Evolutionary conservation across 2,888 invertebrate species (phyloP), one percentile per base, ranked within the genome.

Genomic region (Hyposoter dolosus): DNA sequence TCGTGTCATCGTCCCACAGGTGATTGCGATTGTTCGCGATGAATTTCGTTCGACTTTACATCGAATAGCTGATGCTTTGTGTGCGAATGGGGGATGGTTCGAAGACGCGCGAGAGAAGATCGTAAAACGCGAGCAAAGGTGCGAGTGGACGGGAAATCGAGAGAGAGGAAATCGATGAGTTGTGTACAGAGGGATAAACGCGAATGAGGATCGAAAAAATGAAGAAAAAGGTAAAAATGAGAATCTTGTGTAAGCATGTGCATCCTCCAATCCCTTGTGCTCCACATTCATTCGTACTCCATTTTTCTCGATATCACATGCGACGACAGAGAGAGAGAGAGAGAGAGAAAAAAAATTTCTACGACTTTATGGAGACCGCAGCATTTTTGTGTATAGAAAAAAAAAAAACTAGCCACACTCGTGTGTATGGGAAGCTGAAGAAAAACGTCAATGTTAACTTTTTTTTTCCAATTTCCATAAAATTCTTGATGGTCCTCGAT

Each of bases 91-190:
- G 65, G 35, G 35, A 23, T 40, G 23, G 69, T 76, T 56, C 50
- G 76, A 76, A 56, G 63, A 72, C 17, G 47, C 28, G 47, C 3
- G 47, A 66, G 72, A 72, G 43, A 74, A 68, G 68, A 69, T 83
- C 75, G 83, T 83, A 83, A 83, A 83, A 83, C 68, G 74, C n/a
- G 83, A 68, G 43, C 10, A 47, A 15, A 68, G 77, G 53, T 28
- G 56, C 35, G 28, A 47, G 79, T 60, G 35, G n/a, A 50, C 35
- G 63, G 40, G 60, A 72, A 68, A 78, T 83, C 69, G 83, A 15
- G 50, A 68, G 50, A 68, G 74, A 53, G 60, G 40, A 65, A 71
- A 78, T 77, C 71, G 82, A 60, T 23, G 32, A 69, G 60, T 45
- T 50, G 60, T 19, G 32, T 50, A 43, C 28, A 32, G 35, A 50